phyloP scores from a whole-genome alignment of 1,140 invertebrate species.

The Muscidifurax raptorellus region DNA sequence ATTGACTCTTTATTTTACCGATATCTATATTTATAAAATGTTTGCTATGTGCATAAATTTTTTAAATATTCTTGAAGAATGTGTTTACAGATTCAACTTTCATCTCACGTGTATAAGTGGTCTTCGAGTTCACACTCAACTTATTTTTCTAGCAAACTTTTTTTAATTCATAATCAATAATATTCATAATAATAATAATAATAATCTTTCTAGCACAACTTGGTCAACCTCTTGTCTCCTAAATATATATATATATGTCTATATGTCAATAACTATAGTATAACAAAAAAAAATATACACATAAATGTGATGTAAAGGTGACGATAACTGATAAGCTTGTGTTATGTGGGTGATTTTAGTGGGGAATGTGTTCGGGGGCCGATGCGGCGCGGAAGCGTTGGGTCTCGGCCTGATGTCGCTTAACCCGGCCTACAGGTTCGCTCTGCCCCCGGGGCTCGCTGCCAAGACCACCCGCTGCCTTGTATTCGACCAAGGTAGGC shows the following conservation, averaged over 20 bases:
- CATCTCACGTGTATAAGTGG: too few species aligned
- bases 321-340: conserved; percentile 49
- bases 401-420: conserved; percentile 75
- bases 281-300: conserved; percentile 13
- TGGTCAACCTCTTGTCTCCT: conserved; percentile 1
- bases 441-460: conserved; percentile 76
- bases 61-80: background rate
- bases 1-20: background rate
- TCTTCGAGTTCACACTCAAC: background rate
- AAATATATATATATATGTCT: background rate
- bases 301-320: conserved; percentile 29
- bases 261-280: background rate
- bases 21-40: too few species aligned
- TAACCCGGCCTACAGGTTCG: conserved; percentile 76
- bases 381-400: conserved; percentile 76
- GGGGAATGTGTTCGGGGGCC: conserved; percentile 76
- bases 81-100: background rate
- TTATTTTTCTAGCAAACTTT: background rate
- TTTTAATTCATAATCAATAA: too few species aligned
- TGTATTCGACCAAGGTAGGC: conserved; percentile 77
- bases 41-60: background rate
- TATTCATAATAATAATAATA: too few species aligned
- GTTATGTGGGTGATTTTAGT: conserved; percentile 72
- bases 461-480: conserved; percentile 75
- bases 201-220: background rate